phyloP scores from a whole-genome alignment of 1,140 invertebrate species.

The Saccostrea glomerata region DNA sequence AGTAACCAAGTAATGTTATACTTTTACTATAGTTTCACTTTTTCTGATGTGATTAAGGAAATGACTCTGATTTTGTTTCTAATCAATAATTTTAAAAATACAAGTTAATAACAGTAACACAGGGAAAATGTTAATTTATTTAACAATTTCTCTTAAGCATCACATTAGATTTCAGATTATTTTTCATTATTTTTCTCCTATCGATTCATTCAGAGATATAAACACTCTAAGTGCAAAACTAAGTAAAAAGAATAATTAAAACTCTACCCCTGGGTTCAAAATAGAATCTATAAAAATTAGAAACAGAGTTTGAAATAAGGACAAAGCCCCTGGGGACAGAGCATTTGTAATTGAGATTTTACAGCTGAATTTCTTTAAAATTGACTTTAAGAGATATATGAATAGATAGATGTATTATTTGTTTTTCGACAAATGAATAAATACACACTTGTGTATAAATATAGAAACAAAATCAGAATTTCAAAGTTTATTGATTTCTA shows the following conservation, averaged over 20 bases:
- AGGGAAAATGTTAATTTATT: not conserved
- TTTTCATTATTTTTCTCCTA: not conserved
- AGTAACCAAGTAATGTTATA: not conserved
- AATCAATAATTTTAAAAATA: not conserved
- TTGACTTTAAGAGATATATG: too few relatives aligned
- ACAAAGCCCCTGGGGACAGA: not conserved
- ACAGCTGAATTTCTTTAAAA: not conserved
- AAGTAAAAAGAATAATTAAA: not conserved
- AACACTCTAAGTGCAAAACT: constrained; percentile 1
- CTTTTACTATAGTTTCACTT: not conserved
- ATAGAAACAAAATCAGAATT: too few relatives aligned
- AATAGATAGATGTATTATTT: too few relatives aligned
- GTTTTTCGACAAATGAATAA: too few relatives aligned
- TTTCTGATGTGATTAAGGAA: not conserved
- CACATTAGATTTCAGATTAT: not conserved
- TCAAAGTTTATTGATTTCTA: not conserved
- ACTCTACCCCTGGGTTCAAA: not conserved
- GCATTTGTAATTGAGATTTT: constrained; percentile 15
- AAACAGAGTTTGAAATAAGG: not conserved
- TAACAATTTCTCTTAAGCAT: not conserved
- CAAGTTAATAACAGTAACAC: not conserved
- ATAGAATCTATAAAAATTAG: not conserved
- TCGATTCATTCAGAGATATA: constrained; percentile 9
- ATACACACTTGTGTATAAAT: too few relatives aligned
- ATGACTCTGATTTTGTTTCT: not conserved